phyloP scores from a whole-genome alignment of 2,797 vertebrate genomes.

The Melanotaenia maccullochi region DNA sequence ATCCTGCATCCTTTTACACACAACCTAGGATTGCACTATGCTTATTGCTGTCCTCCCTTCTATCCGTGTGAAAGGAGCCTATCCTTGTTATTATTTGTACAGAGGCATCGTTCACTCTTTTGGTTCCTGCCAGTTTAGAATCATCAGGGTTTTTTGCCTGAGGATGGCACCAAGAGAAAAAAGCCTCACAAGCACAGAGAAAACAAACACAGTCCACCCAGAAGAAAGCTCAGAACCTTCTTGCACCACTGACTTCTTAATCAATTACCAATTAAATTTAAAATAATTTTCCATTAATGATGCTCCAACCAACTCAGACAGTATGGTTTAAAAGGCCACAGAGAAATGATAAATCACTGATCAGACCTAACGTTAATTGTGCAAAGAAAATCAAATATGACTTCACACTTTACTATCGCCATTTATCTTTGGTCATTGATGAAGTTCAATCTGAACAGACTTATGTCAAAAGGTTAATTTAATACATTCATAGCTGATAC shows the following conservation, averaged over 20 bases:
- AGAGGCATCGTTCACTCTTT: neutral
- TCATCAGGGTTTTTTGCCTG: too few relatives aligned
- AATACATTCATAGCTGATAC: constrained; percentile 18
- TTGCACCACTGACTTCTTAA: neutral
- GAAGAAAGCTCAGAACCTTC: neutral
- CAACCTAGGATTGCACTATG: too few relatives aligned
- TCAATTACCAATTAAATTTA: neutral
- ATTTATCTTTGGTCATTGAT: constrained; percentile 10
- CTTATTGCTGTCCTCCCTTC: too few relatives aligned
- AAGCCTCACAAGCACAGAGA: too few relatives aligned
- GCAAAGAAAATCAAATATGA: constrained; percentile 31
- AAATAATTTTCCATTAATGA: neutral
- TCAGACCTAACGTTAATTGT: constrained; percentile 12
- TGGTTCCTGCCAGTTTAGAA: neutral
- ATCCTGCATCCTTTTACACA: too few relatives aligned
- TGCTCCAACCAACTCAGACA: neutral
- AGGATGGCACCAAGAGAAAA: neutral
- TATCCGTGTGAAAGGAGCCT: neutral
- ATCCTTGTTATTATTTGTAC: neutral
- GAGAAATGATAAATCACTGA: constrained; percentile 7
- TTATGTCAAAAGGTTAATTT: constrained; percentile 22
- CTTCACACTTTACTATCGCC: constrained; percentile 27
- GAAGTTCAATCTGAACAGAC: constrained; percentile 23
- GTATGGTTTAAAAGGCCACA: neutral
- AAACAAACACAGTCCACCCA: neutral